phyloP scores from a whole-genome alignment of 2,888 invertebrate species.

The Aspidapion aeneum region DNA sequence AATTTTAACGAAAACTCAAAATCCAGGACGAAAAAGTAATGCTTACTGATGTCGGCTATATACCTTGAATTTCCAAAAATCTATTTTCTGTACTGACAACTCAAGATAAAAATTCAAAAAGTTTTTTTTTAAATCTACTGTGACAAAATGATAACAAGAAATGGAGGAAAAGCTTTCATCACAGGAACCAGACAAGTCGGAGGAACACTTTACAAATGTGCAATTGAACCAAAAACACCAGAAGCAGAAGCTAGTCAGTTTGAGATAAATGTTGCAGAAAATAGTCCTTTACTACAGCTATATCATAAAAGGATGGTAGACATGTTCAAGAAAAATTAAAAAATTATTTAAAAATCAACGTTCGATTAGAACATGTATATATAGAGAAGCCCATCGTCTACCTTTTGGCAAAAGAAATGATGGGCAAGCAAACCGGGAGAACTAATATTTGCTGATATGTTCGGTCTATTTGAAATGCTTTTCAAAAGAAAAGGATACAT shows the following conservation, averaged over 20 bases:
- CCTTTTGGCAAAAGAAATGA: not conserved
- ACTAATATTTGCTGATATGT: not conserved
- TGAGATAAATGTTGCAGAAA: not conserved
- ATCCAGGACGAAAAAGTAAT: constrained; percentile 16
- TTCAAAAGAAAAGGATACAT: not conserved
- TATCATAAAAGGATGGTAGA: not conserved
- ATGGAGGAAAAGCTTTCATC: not conserved
- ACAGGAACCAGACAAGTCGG: not conserved
- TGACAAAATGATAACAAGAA: not conserved
- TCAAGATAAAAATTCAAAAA: not conserved
- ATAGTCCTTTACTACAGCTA: not conserved
- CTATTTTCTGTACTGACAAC: constrained; percentile 34
- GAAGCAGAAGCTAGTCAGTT: not conserved
- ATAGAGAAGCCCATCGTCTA: not conserved
- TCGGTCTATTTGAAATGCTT: not conserved
- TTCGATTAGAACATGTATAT: not conserved
- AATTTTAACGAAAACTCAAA: constrained; percentile 14
- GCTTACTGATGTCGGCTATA: constrained; percentile 30
- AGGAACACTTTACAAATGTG: not conserved
- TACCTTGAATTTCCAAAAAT: constrained; percentile 33
- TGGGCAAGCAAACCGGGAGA: not conserved
- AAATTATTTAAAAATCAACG: not conserved
- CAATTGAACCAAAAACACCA: not conserved
- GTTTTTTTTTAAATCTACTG: not conserved
- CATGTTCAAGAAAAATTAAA: not conserved